Evolutionary conservation across 30 jellyfish, hydroid and myxozoan genomes (phyloP).

Genomic region (Aurelia sp.): DNA sequence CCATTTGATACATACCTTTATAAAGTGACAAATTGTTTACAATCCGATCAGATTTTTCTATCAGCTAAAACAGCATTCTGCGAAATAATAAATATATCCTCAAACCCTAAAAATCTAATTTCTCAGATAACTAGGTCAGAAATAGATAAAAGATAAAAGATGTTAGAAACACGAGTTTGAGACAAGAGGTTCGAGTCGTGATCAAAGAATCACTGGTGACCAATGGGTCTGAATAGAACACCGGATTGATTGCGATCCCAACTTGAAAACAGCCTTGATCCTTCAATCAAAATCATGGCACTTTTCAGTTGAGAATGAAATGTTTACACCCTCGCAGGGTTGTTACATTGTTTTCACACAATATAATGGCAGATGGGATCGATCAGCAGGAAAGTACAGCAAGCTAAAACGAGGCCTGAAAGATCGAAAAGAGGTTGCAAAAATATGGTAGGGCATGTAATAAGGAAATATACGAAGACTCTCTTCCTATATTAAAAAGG

Average conservation of each 20-base stretch:
- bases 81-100: background rate
- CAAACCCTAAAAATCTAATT: background rate
- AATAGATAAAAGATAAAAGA: background rate
- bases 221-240: conserved; percentile 53
- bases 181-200: conserved; percentile 29
- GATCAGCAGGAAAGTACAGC: too few species aligned
- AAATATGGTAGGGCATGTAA: too few species aligned
- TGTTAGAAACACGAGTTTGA: conserved; percentile 17
- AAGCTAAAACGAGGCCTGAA: too few species aligned
- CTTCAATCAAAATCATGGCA: conserved; percentile 1
- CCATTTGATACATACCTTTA: too few species aligned
- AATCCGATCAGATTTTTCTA: too few species aligned
- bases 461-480: too few species aligned
- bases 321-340: conserved; percentile 24
- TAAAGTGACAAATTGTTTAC: too few species aligned
- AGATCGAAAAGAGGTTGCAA: too few species aligned
- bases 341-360: conserved; percentile 3
- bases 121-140: conserved; percentile 9
- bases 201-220: conserved; percentile 76
- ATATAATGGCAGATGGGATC: too few species aligned
- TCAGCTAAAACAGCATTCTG: conserved; percentile 12
- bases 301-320: background rate
- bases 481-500: too few species aligned
- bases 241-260: conserved; percentile 48
- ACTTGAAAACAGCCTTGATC: conserved; percentile 70